Evolutionary conservation across 2,888 invertebrate genomes (phyloP).

Genomic region (Hirtodrosophila trivittata): DNA sequence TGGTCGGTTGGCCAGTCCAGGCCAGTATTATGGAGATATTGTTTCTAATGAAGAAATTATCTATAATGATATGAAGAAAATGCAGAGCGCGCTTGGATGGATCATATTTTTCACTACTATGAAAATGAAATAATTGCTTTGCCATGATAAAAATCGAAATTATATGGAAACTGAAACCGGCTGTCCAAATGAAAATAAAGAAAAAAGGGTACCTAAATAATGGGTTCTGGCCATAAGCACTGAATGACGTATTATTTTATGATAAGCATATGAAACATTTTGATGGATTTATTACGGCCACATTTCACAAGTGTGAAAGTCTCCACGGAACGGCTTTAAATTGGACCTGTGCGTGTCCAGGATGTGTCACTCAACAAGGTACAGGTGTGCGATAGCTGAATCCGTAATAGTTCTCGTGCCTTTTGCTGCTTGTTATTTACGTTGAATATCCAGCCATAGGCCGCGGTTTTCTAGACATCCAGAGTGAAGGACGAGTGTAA

Average conservation of each 20-base stretch:
- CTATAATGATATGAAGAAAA: constrained; percentile 71
- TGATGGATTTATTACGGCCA: constrained; percentile 72
- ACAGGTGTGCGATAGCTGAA: constrained; percentile 44
- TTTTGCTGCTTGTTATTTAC: too few relatives aligned
- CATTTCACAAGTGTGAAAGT: constrained; percentile 44
- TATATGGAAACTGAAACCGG: constrained; percentile 73
- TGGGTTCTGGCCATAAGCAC: constrained; percentile 33
- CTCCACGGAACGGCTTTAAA: constrained; percentile 15
- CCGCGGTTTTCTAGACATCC: too few relatives aligned
- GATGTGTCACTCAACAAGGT: constrained; percentile 55
- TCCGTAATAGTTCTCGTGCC: too few relatives aligned
- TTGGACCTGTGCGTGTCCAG: constrained; percentile 28
- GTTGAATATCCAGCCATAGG: too few relatives aligned
- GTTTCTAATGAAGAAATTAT: constrained; percentile 78
- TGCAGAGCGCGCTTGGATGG: too few relatives aligned
- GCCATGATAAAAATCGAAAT: constrained; percentile 70
- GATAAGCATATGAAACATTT: constrained; percentile 69
- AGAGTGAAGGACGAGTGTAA: too few relatives aligned
- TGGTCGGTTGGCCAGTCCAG: not conserved
- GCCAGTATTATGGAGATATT: too few relatives aligned
- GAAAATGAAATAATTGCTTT: constrained; percentile 71
- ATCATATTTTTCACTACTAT: constrained; percentile 48
- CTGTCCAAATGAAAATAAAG: too few relatives aligned
- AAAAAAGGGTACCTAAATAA: constrained; percentile 60
- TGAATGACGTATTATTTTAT: constrained; percentile 71